Evolutionary conservation across 1,140 invertebrate species (phyloP).

Genomic region (Tetragnatha versicolor): DNA sequence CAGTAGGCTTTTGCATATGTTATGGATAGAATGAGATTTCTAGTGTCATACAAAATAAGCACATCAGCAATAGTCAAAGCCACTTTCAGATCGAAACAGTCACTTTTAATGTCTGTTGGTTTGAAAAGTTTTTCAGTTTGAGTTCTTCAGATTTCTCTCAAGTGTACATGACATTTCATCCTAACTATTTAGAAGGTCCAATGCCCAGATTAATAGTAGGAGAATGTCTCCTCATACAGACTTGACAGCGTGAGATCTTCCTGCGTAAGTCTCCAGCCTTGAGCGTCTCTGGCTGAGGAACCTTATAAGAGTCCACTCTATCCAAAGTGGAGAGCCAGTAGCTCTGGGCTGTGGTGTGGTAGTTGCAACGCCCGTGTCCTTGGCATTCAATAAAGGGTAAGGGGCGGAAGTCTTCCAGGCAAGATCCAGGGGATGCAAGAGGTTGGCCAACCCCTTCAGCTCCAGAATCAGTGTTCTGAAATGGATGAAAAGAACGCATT

Average conservation of each 20-base stretch:
- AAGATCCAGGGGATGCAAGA: slow-evolving; percentile 91
- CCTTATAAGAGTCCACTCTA: slow-evolving; percentile 73
- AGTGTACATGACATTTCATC: no score
- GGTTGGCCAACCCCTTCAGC: slow-evolving; percentile 95
- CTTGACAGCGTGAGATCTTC: slow-evolving; percentile 91
- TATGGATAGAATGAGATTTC: no score
- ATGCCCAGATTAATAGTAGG: slow-evolving; percentile 18
- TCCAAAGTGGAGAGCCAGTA: slow-evolving; percentile 91
- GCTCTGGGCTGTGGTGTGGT: slow-evolving; percentile 82
- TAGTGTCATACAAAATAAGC: no score
- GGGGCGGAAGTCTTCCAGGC: slow-evolving; percentile 91
- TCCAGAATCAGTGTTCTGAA: slow-evolving; percentile 93
- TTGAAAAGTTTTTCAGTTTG: no score
- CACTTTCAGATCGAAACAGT: no score
- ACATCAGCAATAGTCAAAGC: no score
- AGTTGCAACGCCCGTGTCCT: slow-evolving; percentile 84
- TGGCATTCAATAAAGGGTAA: slow-evolving; percentile 67
- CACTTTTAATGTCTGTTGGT: no score
- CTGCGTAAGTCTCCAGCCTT: slow-evolving; percentile 86
- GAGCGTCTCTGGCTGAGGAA: slow-evolving; percentile 87
- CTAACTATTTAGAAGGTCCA: background rate
- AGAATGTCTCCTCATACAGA: slow-evolving; percentile 76
- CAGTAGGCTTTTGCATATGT: no score
- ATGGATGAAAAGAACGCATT: background rate
- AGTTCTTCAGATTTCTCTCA: no score